Evolutionary conservation across 2,888 invertebrate genomes (phyloP), one percentile per base, ranked within the genome.

Genomic region (Elaeidobius kamerunicus): DNA sequence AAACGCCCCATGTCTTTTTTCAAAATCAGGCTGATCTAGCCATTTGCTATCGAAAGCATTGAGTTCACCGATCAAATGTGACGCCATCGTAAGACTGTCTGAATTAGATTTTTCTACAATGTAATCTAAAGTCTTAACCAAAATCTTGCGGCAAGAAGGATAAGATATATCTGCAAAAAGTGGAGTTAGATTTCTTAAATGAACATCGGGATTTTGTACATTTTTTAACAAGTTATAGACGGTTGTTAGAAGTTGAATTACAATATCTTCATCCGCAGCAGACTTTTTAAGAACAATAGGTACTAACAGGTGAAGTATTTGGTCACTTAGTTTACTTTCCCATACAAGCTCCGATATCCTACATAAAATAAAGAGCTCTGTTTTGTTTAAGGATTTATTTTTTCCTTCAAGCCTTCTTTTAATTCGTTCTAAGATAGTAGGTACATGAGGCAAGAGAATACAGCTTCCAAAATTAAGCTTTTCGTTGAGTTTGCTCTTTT

Each of bases 21-120:
- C 84, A 64, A 89, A 94, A 73, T 97, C 93, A 0, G 96, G 94
- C 68, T 97, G 95, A 63, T 96, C 95, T n/a, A 96, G 79, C 84
- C 89, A 89, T 58, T 85, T 82, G 36, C 80, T 79, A 72, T 96
- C 89, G 79, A 85, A 94, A 0, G 95, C 85, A 73, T 97, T 97
- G 62, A 96, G 78, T 69, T 87, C 81, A 3, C 69, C 68, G 2
- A 88, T 72, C 11, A 87, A 65, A 11, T 76, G 69, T 0, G 80
- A 76, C 46, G 80, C 76, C 46, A 77, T 75, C 36, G 52, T 60
- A 3, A 67, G 59, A 35, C 63, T 55, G 11, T 73, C 60, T 9
- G 76, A 73, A 52, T 74, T 74, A 1, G 73, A 68, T 56, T 74
- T 76, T 42, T 76, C 75, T 2, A 81, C 78, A 48, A 88, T 81